phyloP scores from a whole-genome alignment of 2,797 vertebrate genomes.

The Anguilla marmorata region DNA sequence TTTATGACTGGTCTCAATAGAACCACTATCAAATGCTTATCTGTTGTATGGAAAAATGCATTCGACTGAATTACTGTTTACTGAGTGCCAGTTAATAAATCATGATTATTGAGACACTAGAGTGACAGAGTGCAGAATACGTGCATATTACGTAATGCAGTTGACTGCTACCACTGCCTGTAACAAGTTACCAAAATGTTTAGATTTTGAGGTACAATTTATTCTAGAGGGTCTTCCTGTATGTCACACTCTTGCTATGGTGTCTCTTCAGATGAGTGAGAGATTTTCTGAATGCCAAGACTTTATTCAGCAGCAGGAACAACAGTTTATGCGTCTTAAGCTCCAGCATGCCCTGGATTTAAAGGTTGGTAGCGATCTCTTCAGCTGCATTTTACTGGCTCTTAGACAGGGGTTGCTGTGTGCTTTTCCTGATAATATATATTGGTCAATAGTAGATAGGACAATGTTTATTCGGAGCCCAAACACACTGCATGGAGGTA shows the following conservation, averaged over 20 bases:
- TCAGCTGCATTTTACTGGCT: not conserved
- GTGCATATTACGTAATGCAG: not conserved
- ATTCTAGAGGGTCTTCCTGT: not conserved
- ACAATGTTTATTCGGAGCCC: too few relatives aligned
- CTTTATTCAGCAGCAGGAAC: slow-evolving; percentile 81
- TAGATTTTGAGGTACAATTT: not conserved
- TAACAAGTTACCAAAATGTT: not conserved
- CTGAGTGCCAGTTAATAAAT: not conserved
- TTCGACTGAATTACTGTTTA: not conserved
- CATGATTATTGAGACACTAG: not conserved
- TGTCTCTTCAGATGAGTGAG: slow-evolving; percentile 73
- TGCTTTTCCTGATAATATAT: not conserved
- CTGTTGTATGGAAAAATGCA: not conserved
- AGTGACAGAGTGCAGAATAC: not conserved
- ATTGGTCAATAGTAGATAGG: too few relatives aligned
- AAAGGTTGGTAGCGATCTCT: slow-evolving; percentile 65
- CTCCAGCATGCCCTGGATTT: slow-evolving; percentile 79
- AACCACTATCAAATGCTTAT: not conserved
- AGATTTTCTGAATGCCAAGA: slow-evolving; percentile 83
- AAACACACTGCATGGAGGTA: too few relatives aligned
- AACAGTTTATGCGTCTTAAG: slow-evolving; percentile 76
- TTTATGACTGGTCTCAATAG: not conserved
- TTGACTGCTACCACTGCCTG: not conserved
- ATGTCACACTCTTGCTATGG: not conserved
- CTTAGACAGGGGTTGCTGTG: not conserved